Conservation (phyloP, 2,113 vertebrate genomes). For the Heptranchias perlo region DNA sequence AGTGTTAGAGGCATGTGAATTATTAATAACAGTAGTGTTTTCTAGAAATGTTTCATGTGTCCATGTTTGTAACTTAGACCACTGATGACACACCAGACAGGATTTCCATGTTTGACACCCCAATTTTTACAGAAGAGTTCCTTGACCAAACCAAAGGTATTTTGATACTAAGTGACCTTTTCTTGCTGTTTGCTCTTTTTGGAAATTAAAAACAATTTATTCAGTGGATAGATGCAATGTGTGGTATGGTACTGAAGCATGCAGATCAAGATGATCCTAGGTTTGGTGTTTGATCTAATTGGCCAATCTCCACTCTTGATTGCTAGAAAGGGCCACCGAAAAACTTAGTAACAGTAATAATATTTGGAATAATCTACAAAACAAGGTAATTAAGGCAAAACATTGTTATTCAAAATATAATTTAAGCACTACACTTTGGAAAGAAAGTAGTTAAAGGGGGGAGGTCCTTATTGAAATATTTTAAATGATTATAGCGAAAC, state of each 20-base stretch:
- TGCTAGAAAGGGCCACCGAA: neutral
- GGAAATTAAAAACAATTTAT: neutral
- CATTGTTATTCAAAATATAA: neutral
- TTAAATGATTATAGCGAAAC: neutral
- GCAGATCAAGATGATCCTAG: neutral
- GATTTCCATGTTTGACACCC: constrained; percentile 78
- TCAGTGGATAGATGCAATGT: neutral
- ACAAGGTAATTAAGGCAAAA: neutral
- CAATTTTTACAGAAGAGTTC: constrained; percentile 96
- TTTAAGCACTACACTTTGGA: neutral
- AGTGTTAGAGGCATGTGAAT: neutral
- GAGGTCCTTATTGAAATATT: neutral
- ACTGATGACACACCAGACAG: constrained; percentile 64
- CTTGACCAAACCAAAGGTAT: constrained; percentile 97
- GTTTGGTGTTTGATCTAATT: neutral
- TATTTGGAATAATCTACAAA: neutral
- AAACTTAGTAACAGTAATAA: neutral
- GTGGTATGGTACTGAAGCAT: neutral
- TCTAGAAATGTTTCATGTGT: neutral
- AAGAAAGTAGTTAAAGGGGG: neutral
- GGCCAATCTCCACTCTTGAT: neutral
- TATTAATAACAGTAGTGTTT: neutral
- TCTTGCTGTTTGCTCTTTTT: neutral
- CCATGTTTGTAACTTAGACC: constrained; percentile 51
- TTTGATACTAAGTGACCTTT: neutral